Percentiles rank a stretch among this genome's conserved stretches.
Evolutionary conservation across 35 echinoderm and acorn worm species (phyloP).

Genomic region (Ptychodera flava): DNA sequence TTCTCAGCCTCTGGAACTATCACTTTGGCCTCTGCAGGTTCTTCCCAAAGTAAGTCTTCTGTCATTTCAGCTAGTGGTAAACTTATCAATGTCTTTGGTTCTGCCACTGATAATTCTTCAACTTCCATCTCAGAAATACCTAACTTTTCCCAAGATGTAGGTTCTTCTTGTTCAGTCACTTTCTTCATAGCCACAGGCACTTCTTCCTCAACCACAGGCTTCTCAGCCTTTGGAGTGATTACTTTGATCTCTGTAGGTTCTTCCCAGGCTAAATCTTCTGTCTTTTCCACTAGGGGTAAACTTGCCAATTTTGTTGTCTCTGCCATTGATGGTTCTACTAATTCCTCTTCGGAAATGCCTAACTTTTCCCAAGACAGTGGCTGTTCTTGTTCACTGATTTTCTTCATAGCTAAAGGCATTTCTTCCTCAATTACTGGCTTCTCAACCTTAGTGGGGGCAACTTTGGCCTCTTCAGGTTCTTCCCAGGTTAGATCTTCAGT

Average conservation of each 20-base stretch:
- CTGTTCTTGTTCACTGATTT: background rate
- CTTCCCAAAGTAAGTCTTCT: background rate
- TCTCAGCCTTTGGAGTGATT: background rate
- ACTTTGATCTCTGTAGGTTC: background rate
- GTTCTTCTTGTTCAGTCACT: slow-evolving; percentile 46
- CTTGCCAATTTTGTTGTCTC: slow-evolving; percentile 24
- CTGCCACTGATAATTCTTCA: background rate
- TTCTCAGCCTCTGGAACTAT: background rate
- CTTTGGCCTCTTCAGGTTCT: slow-evolving; percentile 12
- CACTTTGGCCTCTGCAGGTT: background rate
- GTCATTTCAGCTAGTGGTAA: background rate
- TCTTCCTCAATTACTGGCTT: background rate
- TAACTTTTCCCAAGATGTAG: background rate
- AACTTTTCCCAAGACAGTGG: slow-evolving; percentile 9
- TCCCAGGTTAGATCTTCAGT: background rate
- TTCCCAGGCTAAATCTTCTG: slow-evolving; percentile 46
- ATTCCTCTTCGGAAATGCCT: slow-evolving; percentile 8
- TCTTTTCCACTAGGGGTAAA: slow-evolving; percentile 13
- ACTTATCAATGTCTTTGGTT: background rate
- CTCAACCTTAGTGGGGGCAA: slow-evolving; percentile 6
- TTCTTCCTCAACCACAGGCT: background rate
- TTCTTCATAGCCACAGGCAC: background rate
- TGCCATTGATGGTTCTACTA: slow-evolving; percentile 11
- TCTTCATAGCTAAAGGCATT: background rate
- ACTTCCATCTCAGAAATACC: background rate